These are phyloP conservation scores for Anseranas semipalmata DNA, from an alignment of 2,113 vertebrate genomes.

Conservation along the genomic window DNA sequence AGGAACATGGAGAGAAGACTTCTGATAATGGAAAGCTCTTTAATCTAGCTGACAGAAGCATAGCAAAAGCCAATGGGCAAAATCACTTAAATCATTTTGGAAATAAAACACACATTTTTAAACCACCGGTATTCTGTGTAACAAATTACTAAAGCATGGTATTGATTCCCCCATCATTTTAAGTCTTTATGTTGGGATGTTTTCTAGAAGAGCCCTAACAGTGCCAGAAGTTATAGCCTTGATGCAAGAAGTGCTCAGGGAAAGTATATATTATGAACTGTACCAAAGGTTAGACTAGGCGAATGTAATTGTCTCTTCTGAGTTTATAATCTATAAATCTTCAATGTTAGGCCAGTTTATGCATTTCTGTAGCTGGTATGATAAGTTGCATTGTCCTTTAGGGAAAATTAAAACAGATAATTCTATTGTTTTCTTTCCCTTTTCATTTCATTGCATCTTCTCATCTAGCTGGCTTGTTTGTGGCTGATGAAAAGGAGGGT, in stretches of 20 bases:
- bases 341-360: neutral
- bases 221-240: neutral
- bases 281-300: neutral
- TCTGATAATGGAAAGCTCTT: slow-evolving; percentile 1
- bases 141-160: neutral
- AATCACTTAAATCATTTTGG: neutral
- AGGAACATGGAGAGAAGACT: neutral
- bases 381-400: neutral
- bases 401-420: neutral
- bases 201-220: neutral
- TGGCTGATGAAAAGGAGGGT: neutral
- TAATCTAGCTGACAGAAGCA: neutral
- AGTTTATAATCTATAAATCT: neutral
- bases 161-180: neutral
- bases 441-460: neutral
- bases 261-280: neutral
- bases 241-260: neutral
- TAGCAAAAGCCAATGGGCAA: neutral
- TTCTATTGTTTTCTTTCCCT: neutral
- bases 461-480: neutral
- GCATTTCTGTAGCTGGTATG: neutral
- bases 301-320: neutral
- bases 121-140: neutral
- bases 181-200: neutral
- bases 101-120: neutral